Evolutionary conservation across 1,140 invertebrate genomes (phyloP).

Genomic region (Eumaeus atala): DNA sequence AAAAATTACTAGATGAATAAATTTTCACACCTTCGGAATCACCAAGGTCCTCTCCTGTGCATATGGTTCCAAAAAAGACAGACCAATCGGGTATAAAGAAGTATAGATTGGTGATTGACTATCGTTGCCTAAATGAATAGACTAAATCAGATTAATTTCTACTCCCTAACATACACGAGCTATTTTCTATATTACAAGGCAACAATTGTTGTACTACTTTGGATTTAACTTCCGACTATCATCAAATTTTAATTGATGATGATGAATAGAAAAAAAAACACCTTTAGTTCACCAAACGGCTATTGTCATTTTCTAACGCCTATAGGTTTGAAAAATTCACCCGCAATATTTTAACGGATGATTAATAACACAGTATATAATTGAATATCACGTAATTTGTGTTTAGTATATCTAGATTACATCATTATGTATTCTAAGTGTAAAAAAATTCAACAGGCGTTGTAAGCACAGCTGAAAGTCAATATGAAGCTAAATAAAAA

Average conservation of each 20-base stretch:
- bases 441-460: conserved; percentile 16
- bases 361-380: conserved; percentile 49
- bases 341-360: conserved; percentile 27
- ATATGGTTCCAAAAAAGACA: not conserved
- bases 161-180: not conserved
- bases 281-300: not conserved
- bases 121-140: not conserved
- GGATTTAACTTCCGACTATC: not conserved
- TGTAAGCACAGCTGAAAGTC: not conserved
- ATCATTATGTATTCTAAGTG: conserved; percentile 43
- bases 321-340: not conserved
- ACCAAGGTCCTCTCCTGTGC: not conserved
- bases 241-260: not conserved
- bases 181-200: conserved; percentile 7
- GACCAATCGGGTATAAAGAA: not conserved
- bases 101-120: conserved; percentile 1
- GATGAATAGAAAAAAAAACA: not conserved
- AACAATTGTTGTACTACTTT: not conserved
- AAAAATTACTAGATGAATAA: not conserved
- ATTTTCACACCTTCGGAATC: conserved; percentile 5
- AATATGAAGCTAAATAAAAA: conserved; percentile 4
- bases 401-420: conserved; percentile 57
- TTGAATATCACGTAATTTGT: conserved; percentile 22
- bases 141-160: not conserved
- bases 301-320: not conserved